Base-by-base conservation (phyloP, 2,797 vertebrate genomes). In the Falco cherrug region DNA sequence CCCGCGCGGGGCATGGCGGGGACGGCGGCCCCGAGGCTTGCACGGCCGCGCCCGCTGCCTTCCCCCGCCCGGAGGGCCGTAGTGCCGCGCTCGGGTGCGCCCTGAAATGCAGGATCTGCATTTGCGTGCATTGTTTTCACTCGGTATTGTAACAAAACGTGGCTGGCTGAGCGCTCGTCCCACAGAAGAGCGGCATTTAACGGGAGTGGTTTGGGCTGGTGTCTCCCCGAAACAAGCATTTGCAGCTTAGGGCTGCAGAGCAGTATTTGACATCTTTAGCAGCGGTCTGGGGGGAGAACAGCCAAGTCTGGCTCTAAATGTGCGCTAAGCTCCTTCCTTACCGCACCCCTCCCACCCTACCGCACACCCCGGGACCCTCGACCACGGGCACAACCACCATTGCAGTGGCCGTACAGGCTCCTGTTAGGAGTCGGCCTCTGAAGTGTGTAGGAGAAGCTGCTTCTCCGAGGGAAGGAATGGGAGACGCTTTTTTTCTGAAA, bases 21-120 rank as follows among this genome's bases (percentile, higher is more conserved):
- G 29, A 41, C 5, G 20, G 56, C 1, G 24, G 64, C 17, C 15
- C 9, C 1, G 12, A 1, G 13, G 4, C 5, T 1, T 1, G 22
- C 19, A 0, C 3, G 5, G 12, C 7, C 9, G 1, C 2, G 0
- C 1, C 9, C 7, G 3, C 6, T 47, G 0, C 8, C 0, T 1
- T 1, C 8, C 1, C 14, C 2, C 2, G 0, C 5, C 5, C 0
- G 2, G 8, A 1, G 25, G 6, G 6, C 1, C 1, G 17, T 13
- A 0, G 3, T 1, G 51, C 3, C 37, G 37, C 37, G 37, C 37
- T 39, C 37, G 37, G 37, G 37, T 2, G 33, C 7, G 47, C 10
- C 4, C 16, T 1, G 82, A 5, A 2, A 1, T 1, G 5, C 3
- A 29, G 0, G 56, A 1, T 2, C 1, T 1, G 3, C 8, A 0